A percentile compares a stretch with the other conserved stretches of the same genome.
Evolutionary conservation across 2,797 vertebrate species (phyloP).

Genomic region (Rhodeus uyekii): DNA sequence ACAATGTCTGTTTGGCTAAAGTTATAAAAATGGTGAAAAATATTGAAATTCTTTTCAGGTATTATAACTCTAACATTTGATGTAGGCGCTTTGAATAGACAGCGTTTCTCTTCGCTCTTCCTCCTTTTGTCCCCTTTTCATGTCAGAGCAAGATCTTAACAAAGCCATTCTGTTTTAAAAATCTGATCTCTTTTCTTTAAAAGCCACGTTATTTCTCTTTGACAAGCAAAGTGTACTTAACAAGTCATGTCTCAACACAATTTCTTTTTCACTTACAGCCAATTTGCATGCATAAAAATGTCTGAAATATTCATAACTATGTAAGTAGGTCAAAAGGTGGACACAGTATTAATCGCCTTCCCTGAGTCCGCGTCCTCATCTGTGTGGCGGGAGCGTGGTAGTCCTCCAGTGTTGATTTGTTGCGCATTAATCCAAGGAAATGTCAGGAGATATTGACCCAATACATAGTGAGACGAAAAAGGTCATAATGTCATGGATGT

Average conservation of each 20-base stretch:
- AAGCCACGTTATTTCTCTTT: slow-evolving; percentile 3
- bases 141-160: neutral
- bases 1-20: neutral
- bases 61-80: neutral
- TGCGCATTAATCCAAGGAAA: slow-evolving; percentile 34
- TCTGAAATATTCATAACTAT: slow-evolving; percentile 30
- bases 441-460: slow-evolving; percentile 40
- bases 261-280: neutral
- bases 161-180: neutral
- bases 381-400: neutral
- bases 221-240: neutral
- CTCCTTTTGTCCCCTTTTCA: neutral
- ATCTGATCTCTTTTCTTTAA: neutral
- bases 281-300: slow-evolving; percentile 25
- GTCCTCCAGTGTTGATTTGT: slow-evolving; percentile 23
- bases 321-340: slow-evolving; percentile 44
- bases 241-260: slow-evolving; percentile 10
- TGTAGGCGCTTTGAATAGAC: neutral
- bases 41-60: neutral
- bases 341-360: slow-evolving; percentile 16
- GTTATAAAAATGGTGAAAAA: neutral
- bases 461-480: slow-evolving; percentile 13
- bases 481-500: slow-evolving; percentile 21
- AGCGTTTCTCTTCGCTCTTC: neutral
- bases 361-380: neutral